phyloP scores from a whole-genome alignment of 2,797 vertebrate species.

The Distichodus sexfasciatus region DNA sequence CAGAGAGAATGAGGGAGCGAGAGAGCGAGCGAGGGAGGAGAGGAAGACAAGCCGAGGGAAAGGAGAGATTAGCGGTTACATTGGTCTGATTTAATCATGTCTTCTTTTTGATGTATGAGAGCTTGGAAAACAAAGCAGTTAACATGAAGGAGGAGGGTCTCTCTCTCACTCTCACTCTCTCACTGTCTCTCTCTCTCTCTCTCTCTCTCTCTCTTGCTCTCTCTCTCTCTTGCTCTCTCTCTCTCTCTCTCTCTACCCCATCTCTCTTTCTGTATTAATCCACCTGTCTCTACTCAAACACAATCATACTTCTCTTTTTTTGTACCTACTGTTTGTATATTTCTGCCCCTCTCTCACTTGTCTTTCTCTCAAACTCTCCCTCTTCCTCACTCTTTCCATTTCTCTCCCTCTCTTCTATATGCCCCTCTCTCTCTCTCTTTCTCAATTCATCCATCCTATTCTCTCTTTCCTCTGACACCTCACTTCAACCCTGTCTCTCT shows the following conservation, averaged over 20 bases:
- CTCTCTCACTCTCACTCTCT: neutral
- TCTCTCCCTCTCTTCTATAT: no score
- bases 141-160: slow-evolving; percentile 18
- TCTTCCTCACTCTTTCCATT: no score
- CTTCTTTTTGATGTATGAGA: neutral
- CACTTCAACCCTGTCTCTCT: no score
- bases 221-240: slow-evolving; percentile 27
- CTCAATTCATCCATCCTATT: no score
- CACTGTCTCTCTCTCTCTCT: slow-evolving; percentile 2
- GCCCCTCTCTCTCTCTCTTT: no score
- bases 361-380: no score
- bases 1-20: slow-evolving; percentile 41
- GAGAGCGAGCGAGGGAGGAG: neutral
- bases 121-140: neutral
- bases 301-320: no score
- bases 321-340: no score
- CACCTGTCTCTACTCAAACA: no score
- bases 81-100: slow-evolving; percentile 49
- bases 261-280: neutral
- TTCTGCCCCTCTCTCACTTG: no score
- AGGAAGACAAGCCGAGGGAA: neutral
- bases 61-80: slow-evolving; percentile 21
- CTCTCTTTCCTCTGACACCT: no score
- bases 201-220: neutral
- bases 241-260: neutral